These are phyloP conservation scores for Scrobipalpa atriplicella DNA, from an alignment of 2,888 invertebrate species.

Conservation along the genomic window DNA sequence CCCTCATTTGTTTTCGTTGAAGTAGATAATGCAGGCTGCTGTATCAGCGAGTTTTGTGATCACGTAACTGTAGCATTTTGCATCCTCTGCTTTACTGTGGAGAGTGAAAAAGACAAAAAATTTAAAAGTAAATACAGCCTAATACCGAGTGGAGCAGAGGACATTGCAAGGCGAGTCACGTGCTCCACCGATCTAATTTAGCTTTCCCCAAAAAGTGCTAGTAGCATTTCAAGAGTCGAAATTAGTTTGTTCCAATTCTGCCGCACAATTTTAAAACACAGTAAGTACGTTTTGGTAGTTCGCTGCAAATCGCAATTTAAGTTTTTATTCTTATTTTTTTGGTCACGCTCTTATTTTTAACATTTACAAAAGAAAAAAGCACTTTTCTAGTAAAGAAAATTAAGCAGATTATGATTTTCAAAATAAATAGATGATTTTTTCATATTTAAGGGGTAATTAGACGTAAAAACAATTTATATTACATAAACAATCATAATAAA, in stretches of 20 bases:
- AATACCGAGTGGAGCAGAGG: constrained; percentile 49
- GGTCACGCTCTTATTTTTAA: too few relatives aligned
- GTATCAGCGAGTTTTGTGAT: neutral
- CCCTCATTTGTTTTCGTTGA: constrained; percentile 1
- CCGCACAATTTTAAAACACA: too few relatives aligned
- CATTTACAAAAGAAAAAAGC: too few relatives aligned
- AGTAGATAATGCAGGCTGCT: neutral
- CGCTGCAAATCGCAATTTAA: too few relatives aligned
- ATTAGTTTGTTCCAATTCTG: constrained; percentile 55
- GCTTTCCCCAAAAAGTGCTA: constrained; percentile 66
- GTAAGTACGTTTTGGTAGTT: too few relatives aligned
- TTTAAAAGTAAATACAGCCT: constrained; percentile 54
- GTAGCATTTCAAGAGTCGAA: constrained; percentile 59
- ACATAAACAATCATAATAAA: too few relatives aligned
- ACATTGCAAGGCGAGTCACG: constrained; percentile 68
- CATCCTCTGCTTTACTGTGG: neutral
- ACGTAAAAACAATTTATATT: too few relatives aligned
- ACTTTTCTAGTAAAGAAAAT: too few relatives aligned
- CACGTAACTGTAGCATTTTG: constrained; percentile 6
- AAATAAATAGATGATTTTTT: too few relatives aligned
- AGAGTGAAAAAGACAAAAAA: constrained; percentile 40
- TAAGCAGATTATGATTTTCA: too few relatives aligned
- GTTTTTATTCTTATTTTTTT: too few relatives aligned
- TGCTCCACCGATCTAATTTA: constrained; percentile 67
- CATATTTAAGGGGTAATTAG: too few relatives aligned